These are phyloP conservation scores for Latrodectus geometricus DNA, from an alignment of 1,140 invertebrate genomes.

Conservation along the genomic window DNA sequence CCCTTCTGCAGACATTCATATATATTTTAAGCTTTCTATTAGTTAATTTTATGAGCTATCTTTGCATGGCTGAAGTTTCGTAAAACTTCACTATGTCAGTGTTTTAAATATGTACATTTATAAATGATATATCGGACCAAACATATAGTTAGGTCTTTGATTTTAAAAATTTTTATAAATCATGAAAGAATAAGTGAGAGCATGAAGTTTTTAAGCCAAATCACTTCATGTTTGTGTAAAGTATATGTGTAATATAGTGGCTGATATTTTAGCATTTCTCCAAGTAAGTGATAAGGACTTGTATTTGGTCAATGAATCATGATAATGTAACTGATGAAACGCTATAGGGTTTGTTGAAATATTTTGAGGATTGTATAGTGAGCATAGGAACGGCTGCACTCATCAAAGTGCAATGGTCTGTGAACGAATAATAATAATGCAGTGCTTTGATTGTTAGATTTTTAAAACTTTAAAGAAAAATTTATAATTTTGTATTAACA, in stretches of 20 bases:
- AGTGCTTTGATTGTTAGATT: no score
- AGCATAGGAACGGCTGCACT: no score
- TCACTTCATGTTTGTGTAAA: neutral
- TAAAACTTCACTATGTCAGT: neutral
- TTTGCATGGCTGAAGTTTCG: neutral
- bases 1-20: neutral
- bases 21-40: neutral
- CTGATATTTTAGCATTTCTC: neutral
- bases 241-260: neutral
- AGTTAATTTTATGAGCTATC: neutral
- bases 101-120: constrained; percentile 42
- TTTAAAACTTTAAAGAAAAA: no score
- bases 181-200: neutral
- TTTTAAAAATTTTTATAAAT: constrained; percentile 14
- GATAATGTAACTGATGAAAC: no score
- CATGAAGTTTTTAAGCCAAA: neutral
- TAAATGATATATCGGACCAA: constrained; percentile 46
- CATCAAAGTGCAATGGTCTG: no score
- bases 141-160: constrained; percentile 35
- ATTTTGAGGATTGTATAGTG: no score
- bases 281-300: no score
- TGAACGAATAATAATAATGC: no score
- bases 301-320: no score
- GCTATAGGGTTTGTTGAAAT: no score
- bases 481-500: no score